phyloP scores from a whole-genome alignment of 2,113 vertebrate species.

The Aspiorhynchus laticeps region DNA sequence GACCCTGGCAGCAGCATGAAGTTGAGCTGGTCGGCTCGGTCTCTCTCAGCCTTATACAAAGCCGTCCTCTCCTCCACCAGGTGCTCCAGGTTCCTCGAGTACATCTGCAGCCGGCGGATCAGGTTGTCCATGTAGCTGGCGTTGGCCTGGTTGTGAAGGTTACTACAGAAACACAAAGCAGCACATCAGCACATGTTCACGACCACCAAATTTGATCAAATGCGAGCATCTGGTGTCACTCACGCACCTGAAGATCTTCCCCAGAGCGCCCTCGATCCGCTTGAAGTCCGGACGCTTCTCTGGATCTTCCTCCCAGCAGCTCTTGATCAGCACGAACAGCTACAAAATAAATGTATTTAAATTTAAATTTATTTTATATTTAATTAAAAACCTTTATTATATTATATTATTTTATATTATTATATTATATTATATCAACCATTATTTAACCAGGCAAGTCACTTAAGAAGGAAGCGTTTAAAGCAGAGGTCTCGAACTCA shows the following conservation, averaged over 20 bases:
- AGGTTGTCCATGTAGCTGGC: conserved; percentile 98
- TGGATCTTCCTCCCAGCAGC: conserved; percentile 97
- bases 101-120: conserved; percentile 93
- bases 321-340: conserved; percentile 88
- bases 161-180: conserved; percentile 71
- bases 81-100: conserved; percentile 92
- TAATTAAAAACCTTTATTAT: too few relatives aligned
- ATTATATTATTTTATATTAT: too few relatives aligned
- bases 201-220: background rate
- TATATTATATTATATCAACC: too few relatives aligned
- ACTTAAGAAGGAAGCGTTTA: too few relatives aligned
- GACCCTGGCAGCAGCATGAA: conserved; percentile 95
- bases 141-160: conserved; percentile 87
- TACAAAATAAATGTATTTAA: conserved; percentile 34
- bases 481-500: too few relatives aligned
- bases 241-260: conserved; percentile 92
- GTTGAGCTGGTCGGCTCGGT: conserved; percentile 93
- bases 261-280: conserved; percentile 87
- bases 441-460: too few relatives aligned
- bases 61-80: conserved; percentile 93
- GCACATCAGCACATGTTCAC: background rate
- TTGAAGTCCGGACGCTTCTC: conserved; percentile 96
- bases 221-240: background rate
- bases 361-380: too few relatives aligned
- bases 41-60: conserved; percentile 93